phyloP scores from a whole-genome alignment of 2,888 invertebrate species.

The Drosophila mettleri region DNA sequence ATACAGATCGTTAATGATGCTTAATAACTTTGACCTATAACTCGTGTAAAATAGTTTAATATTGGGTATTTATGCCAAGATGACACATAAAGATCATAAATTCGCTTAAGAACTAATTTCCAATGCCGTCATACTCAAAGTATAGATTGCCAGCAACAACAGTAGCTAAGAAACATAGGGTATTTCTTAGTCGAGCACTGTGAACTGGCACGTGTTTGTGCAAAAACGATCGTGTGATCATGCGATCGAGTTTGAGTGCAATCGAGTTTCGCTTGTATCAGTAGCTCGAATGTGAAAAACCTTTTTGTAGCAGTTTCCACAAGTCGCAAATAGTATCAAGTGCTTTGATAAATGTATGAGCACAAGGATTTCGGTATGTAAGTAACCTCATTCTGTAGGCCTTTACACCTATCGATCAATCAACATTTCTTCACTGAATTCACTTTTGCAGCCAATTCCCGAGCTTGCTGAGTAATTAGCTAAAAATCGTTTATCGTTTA shows the following conservation, averaged over 20 bases:
- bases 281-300: background rate
- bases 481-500: background rate
- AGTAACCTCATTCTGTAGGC: background rate
- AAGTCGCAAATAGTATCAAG: conserved; percentile 3
- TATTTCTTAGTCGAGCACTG: background rate
- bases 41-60: too few species aligned
- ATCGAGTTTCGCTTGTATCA: conserved; percentile 49
- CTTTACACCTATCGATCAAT: background rate
- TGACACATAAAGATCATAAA: background rate
- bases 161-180: background rate
- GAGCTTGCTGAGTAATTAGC: background rate
- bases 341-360: background rate
- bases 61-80: too few species aligned
- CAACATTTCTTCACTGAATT: background rate
- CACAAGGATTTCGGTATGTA: background rate
- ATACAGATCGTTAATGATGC: too few species aligned
- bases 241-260: conserved; percentile 47
- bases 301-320: conserved; percentile 2
- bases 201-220: conserved; percentile 6
- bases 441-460: background rate
- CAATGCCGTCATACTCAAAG: background rate
- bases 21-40: too few species aligned
- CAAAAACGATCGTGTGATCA: conserved; percentile 31
- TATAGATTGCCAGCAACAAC: background rate
- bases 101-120: too few species aligned